Percentiles rank a stretch among this genome's conserved stretches.
phyloP scores from a whole-genome alignment of 2,888 invertebrate genomes.

The Oasisia sp. region DNA sequence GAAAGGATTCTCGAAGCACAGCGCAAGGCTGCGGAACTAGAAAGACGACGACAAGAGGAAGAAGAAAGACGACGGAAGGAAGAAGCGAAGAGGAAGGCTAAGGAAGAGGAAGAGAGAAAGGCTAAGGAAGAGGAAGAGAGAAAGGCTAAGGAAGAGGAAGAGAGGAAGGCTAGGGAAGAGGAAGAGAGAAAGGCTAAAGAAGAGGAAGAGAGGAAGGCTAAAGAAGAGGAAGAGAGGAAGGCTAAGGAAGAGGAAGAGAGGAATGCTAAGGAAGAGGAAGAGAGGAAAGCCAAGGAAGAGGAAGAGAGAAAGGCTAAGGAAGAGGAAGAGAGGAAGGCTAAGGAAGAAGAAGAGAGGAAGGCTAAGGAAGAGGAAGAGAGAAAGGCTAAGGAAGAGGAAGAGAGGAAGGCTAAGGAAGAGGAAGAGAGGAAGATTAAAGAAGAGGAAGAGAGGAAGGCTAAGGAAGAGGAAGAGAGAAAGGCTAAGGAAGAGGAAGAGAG shows the following conservation, averaged over 20 bases:
- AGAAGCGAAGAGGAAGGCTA: not conserved
- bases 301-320: no score
- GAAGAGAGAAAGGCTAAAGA: not conserved
- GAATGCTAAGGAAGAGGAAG: not conserved
- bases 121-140: not conserved
- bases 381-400: no score
- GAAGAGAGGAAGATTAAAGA: no score
- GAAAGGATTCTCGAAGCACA: not conserved
- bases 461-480: no score
- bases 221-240: not conserved
- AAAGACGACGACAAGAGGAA: not conserved
- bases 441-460: no score
- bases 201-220: not conserved
- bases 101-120: not conserved
- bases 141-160: not conserved
- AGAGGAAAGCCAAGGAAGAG: no score
- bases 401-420: no score
- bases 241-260: not conserved
- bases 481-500: no score
- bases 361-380: no score
- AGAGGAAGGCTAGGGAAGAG: not conserved
- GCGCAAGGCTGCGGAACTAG: not conserved
- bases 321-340: no score
- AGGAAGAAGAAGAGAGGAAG: no score
- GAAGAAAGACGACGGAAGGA: not conserved